Base-by-base conservation (phyloP, 2,888 invertebrate species). In the Zaprionus bogoriensis region DNA sequence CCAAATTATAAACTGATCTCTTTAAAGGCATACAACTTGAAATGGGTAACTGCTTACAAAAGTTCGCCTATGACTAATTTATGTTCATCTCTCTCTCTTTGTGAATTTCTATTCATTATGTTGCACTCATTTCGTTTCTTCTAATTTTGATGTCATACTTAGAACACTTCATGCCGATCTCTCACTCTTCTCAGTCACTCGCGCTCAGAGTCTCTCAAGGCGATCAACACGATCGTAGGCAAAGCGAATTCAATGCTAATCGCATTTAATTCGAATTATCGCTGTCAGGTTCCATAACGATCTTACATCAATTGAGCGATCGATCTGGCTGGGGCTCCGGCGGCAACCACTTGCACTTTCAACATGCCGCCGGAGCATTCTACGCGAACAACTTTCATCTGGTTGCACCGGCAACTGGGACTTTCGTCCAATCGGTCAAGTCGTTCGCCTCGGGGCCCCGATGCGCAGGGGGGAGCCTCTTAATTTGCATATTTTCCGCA, bases 401-500 rank as follows among this genome's bases (percentile, higher is more conserved):
- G 45, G 57, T 39, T 52, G 63, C 65, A n/a, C n/a, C n/a, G 17
- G 32, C 17, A 36, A 36, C 67, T 67, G 63, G 60, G 74, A 77
- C 82, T 85, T 75, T 85, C 78, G 69, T 74, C 47, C 72, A 80
- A 72, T 69, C 74, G 79, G 77, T 74, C 68, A 74, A 60, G 39
- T 52, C 53, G 38, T 42, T 59, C 22, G 66, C 50, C 72, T 57
- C 50, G 60, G 58, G 69, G 79, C 55, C 45, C 55, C 57, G 32
- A 36, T 41, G 52, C 55, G 9, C 5, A 5, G 52, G 57, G 48
- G 22, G 30, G 2, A 14, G 58, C 60, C 61, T 65, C 74, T 68
- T 70, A 82, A 85, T 82, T 82, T 82, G 77, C 82, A 82, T 82
- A 82, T 82, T 82, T 85, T 82, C 82, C 86, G 80, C 81, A 81